Percentiles rank a stretch among this genome's conserved stretches.
phyloP scores from a whole-genome alignment of 2,113 vertebrate genomes.

The Elephantulus edwardii region DNA sequence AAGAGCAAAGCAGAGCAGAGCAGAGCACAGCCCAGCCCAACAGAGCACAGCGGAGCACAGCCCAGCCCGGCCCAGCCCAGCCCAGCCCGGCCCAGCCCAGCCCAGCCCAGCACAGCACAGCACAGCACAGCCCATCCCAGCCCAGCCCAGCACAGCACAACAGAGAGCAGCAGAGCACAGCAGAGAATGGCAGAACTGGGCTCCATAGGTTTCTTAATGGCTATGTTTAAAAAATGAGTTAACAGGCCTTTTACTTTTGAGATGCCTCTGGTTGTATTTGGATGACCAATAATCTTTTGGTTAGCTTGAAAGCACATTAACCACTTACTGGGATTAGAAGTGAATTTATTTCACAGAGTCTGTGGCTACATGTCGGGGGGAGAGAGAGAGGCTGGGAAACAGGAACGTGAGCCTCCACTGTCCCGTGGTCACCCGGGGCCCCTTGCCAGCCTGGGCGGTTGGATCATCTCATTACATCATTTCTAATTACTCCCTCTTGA shows the following conservation, averaged over 20 bases:
- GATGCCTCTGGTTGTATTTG: not conserved
- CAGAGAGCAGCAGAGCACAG: too few species aligned
- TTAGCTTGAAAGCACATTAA: not conserved
- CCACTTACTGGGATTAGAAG: not conserved
- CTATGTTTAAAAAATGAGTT: not conserved
- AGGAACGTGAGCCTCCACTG: not conserved
- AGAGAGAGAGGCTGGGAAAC: not conserved
- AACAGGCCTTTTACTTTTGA: not conserved
- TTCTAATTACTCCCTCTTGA: conserved; percentile 75
- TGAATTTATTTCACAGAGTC: conserved; percentile 52
- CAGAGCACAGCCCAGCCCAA: too few species aligned
- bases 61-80: too few species aligned
- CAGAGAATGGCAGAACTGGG: too few species aligned
- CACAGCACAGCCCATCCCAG: too few species aligned
- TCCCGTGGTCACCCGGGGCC: conserved; percentile 41
- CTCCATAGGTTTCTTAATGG: not conserved
- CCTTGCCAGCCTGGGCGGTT: conserved; percentile 65
- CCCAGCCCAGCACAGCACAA: too few species aligned
- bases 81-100: too few species aligned
- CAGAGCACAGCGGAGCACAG: too few species aligned
- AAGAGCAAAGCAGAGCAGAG: not conserved
- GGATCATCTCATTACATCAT: conserved; percentile 75
- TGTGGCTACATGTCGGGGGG: not conserved
- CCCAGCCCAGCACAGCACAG: too few species aligned
- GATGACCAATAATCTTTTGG: not conserved